A percentile compares a stretch with the other conserved stretches of the same genome.
Conservation (phyloP, 2,888 invertebrate genomes). For the Troilus luridus region DNA sequence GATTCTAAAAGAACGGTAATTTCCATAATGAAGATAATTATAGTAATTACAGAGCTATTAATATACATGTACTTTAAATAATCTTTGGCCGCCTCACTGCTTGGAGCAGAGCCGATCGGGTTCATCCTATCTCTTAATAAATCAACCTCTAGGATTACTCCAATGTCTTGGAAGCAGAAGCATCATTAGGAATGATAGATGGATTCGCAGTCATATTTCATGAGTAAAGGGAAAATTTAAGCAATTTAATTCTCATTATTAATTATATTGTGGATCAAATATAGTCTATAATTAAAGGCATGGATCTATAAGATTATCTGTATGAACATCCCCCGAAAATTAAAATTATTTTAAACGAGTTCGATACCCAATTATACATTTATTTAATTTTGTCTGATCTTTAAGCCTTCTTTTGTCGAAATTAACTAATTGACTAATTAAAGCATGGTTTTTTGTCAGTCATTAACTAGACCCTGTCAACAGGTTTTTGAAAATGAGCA, state of each 20-base stretch:
- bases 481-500: too few species aligned
- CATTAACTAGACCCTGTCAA: too few species aligned
- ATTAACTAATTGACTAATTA: too few species aligned
- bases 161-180: neutral
- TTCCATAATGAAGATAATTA: constrained; percentile 25
- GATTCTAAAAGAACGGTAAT: neutral
- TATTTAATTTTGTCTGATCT: too few species aligned
- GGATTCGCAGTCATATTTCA: constrained; percentile 1
- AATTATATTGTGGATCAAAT: neutral
- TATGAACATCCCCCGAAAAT: too few species aligned
- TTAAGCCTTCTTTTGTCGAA: too few species aligned
- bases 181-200: neutral
- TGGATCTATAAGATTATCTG: too few species aligned
- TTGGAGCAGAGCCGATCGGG: neutral
- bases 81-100: neutral
- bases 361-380: too few species aligned
- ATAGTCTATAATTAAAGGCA: neutral
- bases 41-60: neutral
- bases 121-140: neutral
- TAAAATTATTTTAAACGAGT: too few species aligned
- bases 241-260: neutral
- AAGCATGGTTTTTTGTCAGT: too few species aligned
- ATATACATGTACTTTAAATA: constrained; percentile 9
- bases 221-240: neutral
- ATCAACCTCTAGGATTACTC: constrained; percentile 29